phyloP scores from a whole-genome alignment of 2,888 invertebrate species.

The Embidobia sp. region DNA sequence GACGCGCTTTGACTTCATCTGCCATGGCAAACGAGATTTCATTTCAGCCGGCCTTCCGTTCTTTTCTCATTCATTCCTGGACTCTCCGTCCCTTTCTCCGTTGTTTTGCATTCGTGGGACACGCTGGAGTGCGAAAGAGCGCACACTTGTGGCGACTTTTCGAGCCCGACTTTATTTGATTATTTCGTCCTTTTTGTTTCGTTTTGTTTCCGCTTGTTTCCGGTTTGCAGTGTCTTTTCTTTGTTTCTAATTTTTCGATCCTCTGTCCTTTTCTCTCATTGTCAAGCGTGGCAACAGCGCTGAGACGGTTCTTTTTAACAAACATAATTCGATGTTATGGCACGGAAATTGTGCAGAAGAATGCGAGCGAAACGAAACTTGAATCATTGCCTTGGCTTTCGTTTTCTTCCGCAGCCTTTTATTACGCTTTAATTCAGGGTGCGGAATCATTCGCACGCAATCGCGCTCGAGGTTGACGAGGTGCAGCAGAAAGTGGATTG shows the following conservation, averaged over 20 bases:
- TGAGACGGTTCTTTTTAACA: slow-evolving; percentile 28
- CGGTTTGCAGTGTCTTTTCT: too few relatives aligned
- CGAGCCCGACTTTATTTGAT: background rate
- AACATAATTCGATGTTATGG: slow-evolving; percentile 37
- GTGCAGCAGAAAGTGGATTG: slow-evolving; percentile 16
- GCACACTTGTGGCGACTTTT: background rate
- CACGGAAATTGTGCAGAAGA: slow-evolving; percentile 6
- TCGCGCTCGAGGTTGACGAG: background rate
- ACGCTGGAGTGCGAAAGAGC: background rate
- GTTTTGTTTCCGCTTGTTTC: too few relatives aligned
- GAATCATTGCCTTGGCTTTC: slow-evolving; percentile 26
- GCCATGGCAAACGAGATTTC: slow-evolving; percentile 25
- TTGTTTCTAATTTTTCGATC: too few relatives aligned
- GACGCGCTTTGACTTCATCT: slow-evolving; percentile 49
- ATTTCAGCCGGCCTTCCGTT: slow-evolving; percentile 19
- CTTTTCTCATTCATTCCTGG: background rate
- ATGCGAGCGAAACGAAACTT: slow-evolving; percentile 9
- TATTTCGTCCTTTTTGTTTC: background rate
- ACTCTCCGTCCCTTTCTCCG: background rate
- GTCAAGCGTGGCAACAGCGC: background rate
- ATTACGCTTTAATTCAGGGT: slow-evolving; percentile 37
- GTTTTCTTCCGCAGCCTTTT: slow-evolving; percentile 26
- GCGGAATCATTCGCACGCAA: slow-evolving; percentile 21
- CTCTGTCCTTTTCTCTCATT: slow-evolving; percentile 12
- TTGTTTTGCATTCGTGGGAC: background rate